These are phyloP conservation scores for Gastracanthus pulcherrimus DNA, from an alignment of 2,888 invertebrate species.

Conservation along the genomic window DNA sequence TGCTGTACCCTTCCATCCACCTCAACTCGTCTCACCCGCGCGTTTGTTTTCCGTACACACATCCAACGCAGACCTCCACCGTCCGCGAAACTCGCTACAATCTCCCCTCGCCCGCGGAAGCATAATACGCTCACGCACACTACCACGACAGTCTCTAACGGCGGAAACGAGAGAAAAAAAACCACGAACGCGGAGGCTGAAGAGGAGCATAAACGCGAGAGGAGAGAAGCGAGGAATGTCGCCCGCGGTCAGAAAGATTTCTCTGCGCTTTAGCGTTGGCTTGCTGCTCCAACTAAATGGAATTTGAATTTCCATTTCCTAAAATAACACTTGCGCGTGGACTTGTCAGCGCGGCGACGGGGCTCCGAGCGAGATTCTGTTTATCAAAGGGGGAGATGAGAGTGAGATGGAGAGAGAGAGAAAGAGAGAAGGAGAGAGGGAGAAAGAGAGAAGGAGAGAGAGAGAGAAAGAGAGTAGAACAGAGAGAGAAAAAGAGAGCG, in stretches of 20 bases:
- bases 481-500: neutral
- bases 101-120: neutral
- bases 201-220: neutral
- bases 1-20: too few relatives aligned
- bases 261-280: neutral
- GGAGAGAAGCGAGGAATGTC: slow-evolving; percentile 33
- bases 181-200: neutral
- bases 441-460: neutral
- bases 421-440: neutral
- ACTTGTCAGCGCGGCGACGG: slow-evolving; percentile 12
- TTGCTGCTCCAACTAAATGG: slow-evolving; percentile 29
- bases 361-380: slow-evolving; percentile 51
- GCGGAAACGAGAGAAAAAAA: neutral
- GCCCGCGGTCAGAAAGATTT: slow-evolving; percentile 41
- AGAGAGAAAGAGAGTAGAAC: neutral
- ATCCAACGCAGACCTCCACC: neutral
- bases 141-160: neutral
- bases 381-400: slow-evolving; percentile 47
- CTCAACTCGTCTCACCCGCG: neutral
- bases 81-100: neutral
- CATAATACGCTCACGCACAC: neutral
- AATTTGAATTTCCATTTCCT: slow-evolving; percentile 57
- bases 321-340: slow-evolving; percentile 52
- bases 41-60: neutral
- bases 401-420: neutral